Evolutionary conservation across 1,140 invertebrate species (phyloP), one percentile per base, ranked within the genome.

Genomic region (Argopecten irradians): DNA sequence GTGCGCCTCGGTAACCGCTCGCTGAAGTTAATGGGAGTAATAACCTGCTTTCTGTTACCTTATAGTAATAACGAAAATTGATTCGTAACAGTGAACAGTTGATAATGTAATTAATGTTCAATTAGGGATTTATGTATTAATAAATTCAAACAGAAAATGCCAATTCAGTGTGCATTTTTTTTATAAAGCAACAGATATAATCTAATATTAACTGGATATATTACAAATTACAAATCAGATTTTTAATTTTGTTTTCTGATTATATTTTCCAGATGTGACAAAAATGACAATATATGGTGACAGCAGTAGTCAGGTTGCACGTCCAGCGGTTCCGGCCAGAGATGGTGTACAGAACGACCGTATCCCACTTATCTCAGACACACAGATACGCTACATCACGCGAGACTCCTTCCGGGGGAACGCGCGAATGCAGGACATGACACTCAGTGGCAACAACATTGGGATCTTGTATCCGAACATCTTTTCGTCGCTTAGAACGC

Each of bases 201-300:
- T n/a, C n/a, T n/a, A n/a, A n/a, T n/a, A n/a, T n/a, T n/a, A n/a
- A n/a, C n/a, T n/a, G n/a, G n/a, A n/a, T n/a, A n/a, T n/a, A n/a
- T n/a, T n/a, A n/a, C n/a, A 71, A 71, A 71, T 5, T 71, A 0
- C 55, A 1, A 3, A 28, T 7, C 22, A 71, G 2, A n/a, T 46
- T 11, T 46, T 22, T 46, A 39, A 39, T 32, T 85, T 86, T 43
- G 28, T 0, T 0, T 32, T 41, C 39, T 88, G 16, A n/a, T n/a
- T n/a, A n/a, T n/a, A n/a, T 55, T 84, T 90, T 90, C 82, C 89
- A 90, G 89, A 90, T 90, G 82, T 88, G 14, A 46, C 86, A 19
- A 88, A 88, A 32, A 55, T 90, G 9, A 90, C 89, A 2, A 86
- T 90, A 84, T 90, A 87, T 34, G 89, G 89, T 7, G 89, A 90